Evolutionary conservation across 2,888 invertebrate species (phyloP).

Genomic region (Sinotaia quadrata): DNA sequence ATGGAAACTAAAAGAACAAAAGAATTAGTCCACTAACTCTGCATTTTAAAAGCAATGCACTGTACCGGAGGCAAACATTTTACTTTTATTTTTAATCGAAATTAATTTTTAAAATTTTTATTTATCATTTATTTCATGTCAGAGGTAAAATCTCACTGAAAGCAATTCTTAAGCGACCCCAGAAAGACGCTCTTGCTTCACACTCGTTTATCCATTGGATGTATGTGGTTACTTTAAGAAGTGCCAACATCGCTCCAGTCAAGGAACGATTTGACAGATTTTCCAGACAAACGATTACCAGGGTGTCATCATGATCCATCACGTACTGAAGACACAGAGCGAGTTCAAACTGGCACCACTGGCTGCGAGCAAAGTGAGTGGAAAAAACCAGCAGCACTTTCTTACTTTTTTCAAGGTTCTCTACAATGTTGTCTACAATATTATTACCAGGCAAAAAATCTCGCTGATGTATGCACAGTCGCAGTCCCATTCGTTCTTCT

Average conservation of each 20-base stretch:
- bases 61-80: too few species aligned
- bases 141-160: neutral
- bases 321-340: conserved; percentile 31
- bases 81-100: too few species aligned
- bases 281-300: conserved; percentile 79
- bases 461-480: conserved; percentile 80
- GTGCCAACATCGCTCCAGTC: conserved; percentile 78
- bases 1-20: too few species aligned
- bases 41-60: too few species aligned
- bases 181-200: neutral
- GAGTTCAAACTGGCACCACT: conserved; percentile 46
- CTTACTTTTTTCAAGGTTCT: conserved; percentile 80
- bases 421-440: conserved; percentile 81
- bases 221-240: conserved; percentile 80
- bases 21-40: too few species aligned
- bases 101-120: too few species aligned
- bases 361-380: conserved; percentile 65
- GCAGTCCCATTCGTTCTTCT: conserved; percentile 71
- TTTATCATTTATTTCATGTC: too few species aligned
- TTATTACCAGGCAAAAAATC: conserved; percentile 82
- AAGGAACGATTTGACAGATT: conserved; percentile 78
- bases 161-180: neutral
- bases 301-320: conserved; percentile 31
- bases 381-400: conserved; percentile 80
- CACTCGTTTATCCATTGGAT: neutral